These are phyloP conservation scores for Hoplodrina ambigua DNA, from an alignment of 2,888 invertebrate species.

Conservation along the genomic window DNA sequence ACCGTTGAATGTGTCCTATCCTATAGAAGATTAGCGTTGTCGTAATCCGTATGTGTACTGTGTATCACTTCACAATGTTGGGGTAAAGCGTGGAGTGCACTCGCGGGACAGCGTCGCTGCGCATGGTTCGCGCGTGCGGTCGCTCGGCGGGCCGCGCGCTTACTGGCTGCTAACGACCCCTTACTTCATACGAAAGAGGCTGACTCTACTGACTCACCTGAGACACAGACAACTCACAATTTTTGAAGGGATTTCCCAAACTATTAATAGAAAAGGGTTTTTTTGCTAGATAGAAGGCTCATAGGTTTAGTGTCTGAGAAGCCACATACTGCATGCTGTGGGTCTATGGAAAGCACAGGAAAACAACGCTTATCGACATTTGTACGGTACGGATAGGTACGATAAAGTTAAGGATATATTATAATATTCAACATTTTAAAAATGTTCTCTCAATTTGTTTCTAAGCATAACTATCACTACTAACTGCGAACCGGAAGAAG, in stretches of 20 bases:
- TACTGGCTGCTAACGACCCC: slow-evolving; percentile 71
- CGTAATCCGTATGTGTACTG: slow-evolving; percentile 75
- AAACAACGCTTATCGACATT: neutral
- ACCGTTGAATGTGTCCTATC: slow-evolving; percentile 66
- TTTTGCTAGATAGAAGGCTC: neutral
- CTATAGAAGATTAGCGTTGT: slow-evolving; percentile 46
- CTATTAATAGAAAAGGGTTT: neutral
- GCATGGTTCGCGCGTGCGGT: slow-evolving; percentile 83
- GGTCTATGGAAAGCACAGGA: no score
- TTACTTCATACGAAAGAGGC: slow-evolving; percentile 40
- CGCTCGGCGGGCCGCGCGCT: slow-evolving; percentile 81
- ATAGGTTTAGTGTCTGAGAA: neutral
- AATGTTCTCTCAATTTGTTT: no score
- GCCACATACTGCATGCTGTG: neutral
- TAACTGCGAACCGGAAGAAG: neutral
- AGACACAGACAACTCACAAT: slow-evolving; percentile 3
- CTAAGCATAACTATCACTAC: neutral
- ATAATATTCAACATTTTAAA: no score
- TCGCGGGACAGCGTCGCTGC: slow-evolving; percentile 78
- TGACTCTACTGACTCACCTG: slow-evolving; percentile 55
- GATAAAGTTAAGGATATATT: no score
- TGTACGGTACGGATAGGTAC: neutral
- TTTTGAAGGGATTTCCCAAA: slow-evolving; percentile 36
- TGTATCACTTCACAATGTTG: slow-evolving; percentile 84
- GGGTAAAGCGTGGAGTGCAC: slow-evolving; percentile 77